Conservation (phyloP, 2,888 invertebrate genomes). For the Schizaphis graminum region DNA sequence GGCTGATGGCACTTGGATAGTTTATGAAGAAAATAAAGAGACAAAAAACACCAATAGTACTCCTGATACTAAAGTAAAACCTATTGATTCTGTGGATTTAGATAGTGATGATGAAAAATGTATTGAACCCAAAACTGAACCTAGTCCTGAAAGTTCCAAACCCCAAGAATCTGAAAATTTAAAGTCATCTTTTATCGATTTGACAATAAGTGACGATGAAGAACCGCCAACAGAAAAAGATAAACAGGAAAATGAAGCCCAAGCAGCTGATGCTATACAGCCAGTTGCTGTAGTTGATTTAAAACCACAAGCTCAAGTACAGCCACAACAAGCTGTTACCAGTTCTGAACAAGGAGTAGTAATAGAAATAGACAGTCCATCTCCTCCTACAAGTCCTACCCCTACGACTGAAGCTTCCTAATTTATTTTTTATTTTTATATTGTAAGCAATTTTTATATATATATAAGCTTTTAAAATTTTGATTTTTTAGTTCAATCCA, state of each 20-base stretch:
- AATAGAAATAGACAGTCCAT: constrained; percentile 78
- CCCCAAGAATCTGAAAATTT: constrained; percentile 8
- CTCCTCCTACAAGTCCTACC: constrained; percentile 72
- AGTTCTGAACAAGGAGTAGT: constrained; percentile 77
- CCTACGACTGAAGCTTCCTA: constrained; percentile 26
- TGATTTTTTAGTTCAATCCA: neutral
- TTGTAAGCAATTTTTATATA: neutral
- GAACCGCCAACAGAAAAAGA: constrained; percentile 70
- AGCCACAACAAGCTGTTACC: constrained; percentile 72
- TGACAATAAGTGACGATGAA: constrained; percentile 82
- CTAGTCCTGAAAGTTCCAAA: constrained; percentile 69
- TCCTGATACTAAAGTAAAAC: constrained; percentile 56
- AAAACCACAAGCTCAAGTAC: constrained; percentile 63
- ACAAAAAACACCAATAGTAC: neutral
- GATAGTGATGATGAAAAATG: constrained; percentile 53
- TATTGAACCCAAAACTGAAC: neutral
- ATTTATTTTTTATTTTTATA: neutral
- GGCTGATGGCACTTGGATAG: constrained; percentile 88
- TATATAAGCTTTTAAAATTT: neutral
- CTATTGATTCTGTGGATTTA: constrained; percentile 63
- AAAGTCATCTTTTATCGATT: constrained; percentile 76
- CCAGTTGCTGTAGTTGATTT: constrained; percentile 69
- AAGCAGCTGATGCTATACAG: constrained; percentile 72
- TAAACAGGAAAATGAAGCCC: constrained; percentile 70
- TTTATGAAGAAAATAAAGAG: constrained; percentile 73